Evolutionary conservation across 2,888 invertebrate genomes (phyloP), one percentile per base, ranked within the genome.

Genomic region (Ligdia adustata): DNA sequence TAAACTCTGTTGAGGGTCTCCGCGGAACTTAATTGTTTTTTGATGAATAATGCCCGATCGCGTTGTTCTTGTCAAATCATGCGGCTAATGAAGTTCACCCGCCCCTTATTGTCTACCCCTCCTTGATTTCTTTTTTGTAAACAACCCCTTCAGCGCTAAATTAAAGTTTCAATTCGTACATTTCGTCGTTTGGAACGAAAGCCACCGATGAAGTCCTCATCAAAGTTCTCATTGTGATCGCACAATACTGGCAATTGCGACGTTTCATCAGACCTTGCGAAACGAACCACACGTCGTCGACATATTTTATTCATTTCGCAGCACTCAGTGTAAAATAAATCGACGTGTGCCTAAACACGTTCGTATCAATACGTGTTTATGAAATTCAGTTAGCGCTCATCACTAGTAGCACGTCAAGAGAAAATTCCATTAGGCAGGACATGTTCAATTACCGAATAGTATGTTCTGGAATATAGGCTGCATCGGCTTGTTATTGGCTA

Each of bases 11-110:
- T 67, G 65, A 18, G 69, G 54, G 55, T 62, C 50, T 44, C 24
- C 44, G 40, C 47, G 50, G 56, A 61, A 73, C 75, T 75, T 86
- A 85, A 86, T 87, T 85, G 83, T 77, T 85, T 82, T 79, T 80
- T 80, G 74, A 80, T 80, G 78, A 73, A 78, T 75, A 68, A 74
- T 66, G 74, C 75, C 60, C 70, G 69, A 78, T 82, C 79, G 76
- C 67, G 75, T 64, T 75, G 71, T 75, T 82, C 74, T 77, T 82
- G 87, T 79, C 80, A 80, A 83, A 80, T 84, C 84, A 88, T 81
- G 79, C 82, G 75, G 77, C 62, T 84, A 84, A 88, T 86, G 81
- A 82, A 80, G 72, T 69, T 75, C 71, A 72, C 35, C 9, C 31
- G 22, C 70, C 67, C 68, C 66, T 61, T 60, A 40, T 52, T 57